Evolutionary conservation across 2,888 invertebrate species (phyloP), one percentile per base, ranked within the genome.

Genomic region (Vanessa cardui): DNA sequence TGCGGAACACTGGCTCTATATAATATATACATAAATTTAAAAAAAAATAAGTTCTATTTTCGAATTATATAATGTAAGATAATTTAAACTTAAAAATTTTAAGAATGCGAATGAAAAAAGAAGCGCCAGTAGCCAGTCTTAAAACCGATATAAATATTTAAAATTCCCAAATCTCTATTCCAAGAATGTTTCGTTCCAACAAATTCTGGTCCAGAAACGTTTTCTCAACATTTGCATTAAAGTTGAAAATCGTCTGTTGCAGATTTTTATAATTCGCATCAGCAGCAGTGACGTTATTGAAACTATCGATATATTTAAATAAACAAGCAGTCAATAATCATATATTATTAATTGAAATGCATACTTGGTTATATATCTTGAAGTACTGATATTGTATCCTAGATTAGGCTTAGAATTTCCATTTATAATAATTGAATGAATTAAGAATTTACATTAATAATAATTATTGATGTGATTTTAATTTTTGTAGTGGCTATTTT

Each of bases 201-300:
- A 64, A 68, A 73, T 44, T 16, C 6, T 8, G 18, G 33, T 21
- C 66, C 66, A 54, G 70, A 71, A 64, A 33, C 64, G 62, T 63
- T 73, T 69, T 68, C 66, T 68, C 60, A 73, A 71, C 70, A 68
- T 77, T 76, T 72, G 71, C 72, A 71, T 73, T 72, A 73, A 73
- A 74, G 76, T 75, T 73, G 71, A 74, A 73, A 75, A 71, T 75
- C 72, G 65, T 64, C 61, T 60, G 66, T 66, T 63, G 64, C 58
- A 71, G 66, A 70, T 71, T 76, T 76, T 76, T 76, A 74, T 75
- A 76, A 77, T 76, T 74, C 69, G 72, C 61, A 64, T 66, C 65
- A 72, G 72, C 67, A 47, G 1, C 72, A 74, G 75, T 50, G 73
- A 58, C 59, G 71, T 50, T 15, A 20, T 45, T 16, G 18, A 20